Base-by-base conservation (phyloP, 2,797 vertebrate species). In the Xerus rutilus region DNA sequence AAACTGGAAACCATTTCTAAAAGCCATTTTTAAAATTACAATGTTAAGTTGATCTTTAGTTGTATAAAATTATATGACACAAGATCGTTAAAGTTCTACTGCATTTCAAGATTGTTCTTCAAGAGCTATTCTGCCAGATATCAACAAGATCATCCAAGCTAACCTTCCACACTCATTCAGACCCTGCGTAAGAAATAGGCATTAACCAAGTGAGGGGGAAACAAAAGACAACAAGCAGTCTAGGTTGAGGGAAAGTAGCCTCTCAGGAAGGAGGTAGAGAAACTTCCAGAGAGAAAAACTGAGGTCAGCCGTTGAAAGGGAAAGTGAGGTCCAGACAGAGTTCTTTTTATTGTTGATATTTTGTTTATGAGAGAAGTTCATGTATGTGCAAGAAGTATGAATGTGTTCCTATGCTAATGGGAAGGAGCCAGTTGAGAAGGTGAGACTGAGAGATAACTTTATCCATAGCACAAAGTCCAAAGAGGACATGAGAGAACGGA, bases 111-210 rank as follows among this genome's bases (percentile, higher is more conserved):
- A 94, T 99, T 99, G 97, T 99, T 99, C 98, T 98, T 99, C 93
- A 99, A 98, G 94, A 99, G 98, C 97, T 99, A 99, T 96, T 99
- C 99, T 9, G 99, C 99, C 99, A 99, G 98, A 98, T 99, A 97
- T 99, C 99, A 0, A 99, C 96, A 0, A 99, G 99, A 88, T 99
- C 99, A 2, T 98, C 98, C 0, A 99, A 99, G 23, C 97, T 98
- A 72, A 98, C 97, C 70, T 95, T 98, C 96, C 99, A 97, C 99
- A 99, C 45, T 99, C 98, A 2, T 98, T 98, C 91, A 99, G 98
- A 14, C 99, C 99, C 95, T 99, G 18, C 6, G 54, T 57, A 82
- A 94, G 90, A 92, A 49, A 35, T 5, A 32, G 72, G 17, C 2
- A 7, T 69, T 64, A n/a, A 35, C 65, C 86, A 67, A 82, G 43